Evolutionary conservation across 1,140 invertebrate genomes (phyloP).

Genomic region (Charaxes varanes): DNA sequence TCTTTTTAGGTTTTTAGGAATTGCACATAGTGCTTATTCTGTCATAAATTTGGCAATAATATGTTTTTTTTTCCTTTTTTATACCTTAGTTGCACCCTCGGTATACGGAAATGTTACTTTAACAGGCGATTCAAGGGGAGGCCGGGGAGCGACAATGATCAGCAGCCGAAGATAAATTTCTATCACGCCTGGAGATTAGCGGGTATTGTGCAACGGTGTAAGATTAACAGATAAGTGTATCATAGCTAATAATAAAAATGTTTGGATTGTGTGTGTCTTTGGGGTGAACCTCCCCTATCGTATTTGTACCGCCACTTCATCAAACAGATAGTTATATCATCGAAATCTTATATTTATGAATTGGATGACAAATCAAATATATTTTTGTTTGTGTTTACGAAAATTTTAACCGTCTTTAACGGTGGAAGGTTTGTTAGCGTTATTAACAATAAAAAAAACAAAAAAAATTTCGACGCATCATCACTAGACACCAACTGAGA

Average conservation of each 20-base stretch:
- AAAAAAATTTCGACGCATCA: no score
- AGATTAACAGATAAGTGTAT: constrained; percentile 72
- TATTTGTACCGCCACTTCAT: constrained; percentile 39
- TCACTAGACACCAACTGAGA: no score
- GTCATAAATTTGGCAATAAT: no score
- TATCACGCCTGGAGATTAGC: constrained; percentile 68
- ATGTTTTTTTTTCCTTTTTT: no score
- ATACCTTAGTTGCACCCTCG: constrained; percentile 20
- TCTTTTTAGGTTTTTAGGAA: no score
- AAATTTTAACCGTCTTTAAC: no score
- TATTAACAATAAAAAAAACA: no score
- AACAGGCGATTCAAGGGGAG: constrained; percentile 27
- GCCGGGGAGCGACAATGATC: constrained; percentile 50
- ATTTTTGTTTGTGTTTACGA: no score
- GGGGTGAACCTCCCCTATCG: constrained; percentile 36
- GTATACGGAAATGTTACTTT: constrained; percentile 30
- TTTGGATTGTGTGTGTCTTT: constrained; percentile 43
- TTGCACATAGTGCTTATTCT: no score
- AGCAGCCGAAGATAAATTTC: constrained; percentile 62
- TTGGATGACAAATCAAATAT: not conserved
- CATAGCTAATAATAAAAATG: constrained; percentile 69
- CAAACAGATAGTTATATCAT: constrained; percentile 16
- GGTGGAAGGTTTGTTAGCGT: no score
- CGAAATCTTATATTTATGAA: not conserved
- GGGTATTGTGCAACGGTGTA: constrained; percentile 59